Percentiles rank a stretch among this genome's conserved stretches.
phyloP scores from a whole-genome alignment of 2,113 vertebrate species.

The Pipa parva region DNA sequence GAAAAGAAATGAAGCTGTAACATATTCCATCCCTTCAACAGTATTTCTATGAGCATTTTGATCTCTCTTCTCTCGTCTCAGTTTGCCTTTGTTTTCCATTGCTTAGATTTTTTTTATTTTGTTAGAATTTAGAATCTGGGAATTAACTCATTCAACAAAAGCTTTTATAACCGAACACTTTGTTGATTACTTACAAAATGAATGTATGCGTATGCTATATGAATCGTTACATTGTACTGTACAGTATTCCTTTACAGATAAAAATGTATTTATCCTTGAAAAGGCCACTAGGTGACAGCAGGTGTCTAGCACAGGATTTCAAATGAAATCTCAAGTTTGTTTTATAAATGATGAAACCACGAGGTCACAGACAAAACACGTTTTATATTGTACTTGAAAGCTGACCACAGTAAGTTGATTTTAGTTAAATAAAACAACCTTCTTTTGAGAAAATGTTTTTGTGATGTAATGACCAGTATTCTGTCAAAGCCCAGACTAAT shows the following conservation, averaged over 20 bases:
- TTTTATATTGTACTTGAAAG: constrained; percentile 16
- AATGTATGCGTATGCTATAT: no score
- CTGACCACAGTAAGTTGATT: constrained; percentile 15
- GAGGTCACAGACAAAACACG: constrained; percentile 13
- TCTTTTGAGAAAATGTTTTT: constrained; percentile 7
- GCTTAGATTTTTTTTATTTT: background rate
- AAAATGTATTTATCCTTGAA: background rate
- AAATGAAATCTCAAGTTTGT: background rate
- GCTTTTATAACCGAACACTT: no score
- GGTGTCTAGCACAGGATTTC: background rate
- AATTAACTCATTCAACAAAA: background rate
- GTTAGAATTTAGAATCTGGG: background rate
- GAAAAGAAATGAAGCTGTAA: no score
- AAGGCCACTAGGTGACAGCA: constrained; percentile 29
- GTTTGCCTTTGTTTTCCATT: no score
- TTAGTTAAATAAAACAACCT: background rate
- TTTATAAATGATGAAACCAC: background rate
- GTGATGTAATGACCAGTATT: background rate
- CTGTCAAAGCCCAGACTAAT: no score
- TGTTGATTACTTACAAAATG: no score
- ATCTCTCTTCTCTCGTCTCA: no score
- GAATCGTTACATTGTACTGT: background rate
- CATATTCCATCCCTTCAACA: no score
- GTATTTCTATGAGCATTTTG: no score
- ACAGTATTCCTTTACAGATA: background rate